These are phyloP conservation scores for Pseudorectes ferrugineus DNA, from an alignment of 2,113 vertebrate species.

Conservation along the genomic window DNA sequence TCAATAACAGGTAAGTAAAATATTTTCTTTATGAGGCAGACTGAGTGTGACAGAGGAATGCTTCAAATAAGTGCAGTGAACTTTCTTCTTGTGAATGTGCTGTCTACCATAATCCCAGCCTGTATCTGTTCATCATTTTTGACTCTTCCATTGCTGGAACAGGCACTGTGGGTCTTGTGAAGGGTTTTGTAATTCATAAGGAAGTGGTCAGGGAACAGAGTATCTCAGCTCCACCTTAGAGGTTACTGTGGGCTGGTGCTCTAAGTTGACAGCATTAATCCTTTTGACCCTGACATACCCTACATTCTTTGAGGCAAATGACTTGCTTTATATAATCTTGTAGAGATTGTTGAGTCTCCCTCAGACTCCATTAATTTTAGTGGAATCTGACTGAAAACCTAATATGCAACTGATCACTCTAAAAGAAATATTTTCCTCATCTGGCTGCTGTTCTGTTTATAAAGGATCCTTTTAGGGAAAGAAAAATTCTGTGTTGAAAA, in stretches of 20 bases:
- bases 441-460: neutral
- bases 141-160: neutral
- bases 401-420: neutral
- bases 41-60: neutral
- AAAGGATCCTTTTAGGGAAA: neutral
- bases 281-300: neutral
- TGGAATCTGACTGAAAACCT: neutral
- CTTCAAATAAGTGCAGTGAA: neutral
- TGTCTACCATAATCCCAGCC: neutral
- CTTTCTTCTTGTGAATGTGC: neutral
- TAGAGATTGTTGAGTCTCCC: neutral
- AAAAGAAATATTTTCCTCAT: neutral
- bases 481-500: neutral
- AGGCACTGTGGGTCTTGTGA: neutral
- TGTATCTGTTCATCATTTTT: neutral
- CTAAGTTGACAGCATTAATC: neutral
- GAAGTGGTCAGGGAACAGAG: neutral
- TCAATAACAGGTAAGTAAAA: neutral
- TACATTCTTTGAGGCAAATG: neutral
- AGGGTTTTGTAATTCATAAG: neutral
- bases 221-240: neutral
- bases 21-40: neutral
- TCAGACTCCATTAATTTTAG: neutral
- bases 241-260: neutral
- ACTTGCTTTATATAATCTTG: neutral